Base-by-base conservation (phyloP, 2,888 invertebrate species). In the Minunthozetes semirufus region DNA sequence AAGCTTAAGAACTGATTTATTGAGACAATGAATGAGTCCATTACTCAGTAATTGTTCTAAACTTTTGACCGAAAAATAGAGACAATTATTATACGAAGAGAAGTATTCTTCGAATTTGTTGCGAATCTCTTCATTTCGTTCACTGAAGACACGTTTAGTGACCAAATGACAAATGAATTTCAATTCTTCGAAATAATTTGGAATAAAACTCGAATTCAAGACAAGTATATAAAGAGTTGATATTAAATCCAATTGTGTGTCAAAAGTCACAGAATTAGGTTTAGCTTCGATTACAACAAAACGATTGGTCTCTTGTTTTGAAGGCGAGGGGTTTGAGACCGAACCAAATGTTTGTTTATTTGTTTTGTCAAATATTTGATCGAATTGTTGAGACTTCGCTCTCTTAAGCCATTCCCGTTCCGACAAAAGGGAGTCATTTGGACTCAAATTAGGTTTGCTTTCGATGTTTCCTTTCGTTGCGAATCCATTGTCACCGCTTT, bases 31-130 rank as follows among this genome's bases (percentile, higher is more conserved):
- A 8, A 91, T 80, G 17, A 88, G 80, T n/a, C 83, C 81, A 56
- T 74, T 27, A 5, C 46, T 42, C 0, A 85, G 82, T 78, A 88
- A 87, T 33, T 85, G 83, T 81, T 87, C 86, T 38, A 93, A 82
- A 0, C 89, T 87, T 75, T 86, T 85, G 0, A 88, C 84, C 27
- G 91, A 88, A 84, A 93, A 93, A 84, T 89, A 92, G 3, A 91
- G 87, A 79, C 90, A 88, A 81, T 93, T 90, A 76, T 83, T 82
- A 38, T 82, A 78, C 22, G 81, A 77, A 15, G 72, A 59, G 75
- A 83, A 81, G 38, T 79, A 80, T 72, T 79, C 78, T n/a, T 73
- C 56, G 38, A 63, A 17, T 19, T 72, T 19, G 19, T 72, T 22
- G 25, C 25, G 22, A 50, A 74, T 46, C 6, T 29, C 25, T 22